Evolutionary conservation across 2,888 invertebrate species (phyloP).

Genomic region (Ryuthela nishihirai): DNA sequence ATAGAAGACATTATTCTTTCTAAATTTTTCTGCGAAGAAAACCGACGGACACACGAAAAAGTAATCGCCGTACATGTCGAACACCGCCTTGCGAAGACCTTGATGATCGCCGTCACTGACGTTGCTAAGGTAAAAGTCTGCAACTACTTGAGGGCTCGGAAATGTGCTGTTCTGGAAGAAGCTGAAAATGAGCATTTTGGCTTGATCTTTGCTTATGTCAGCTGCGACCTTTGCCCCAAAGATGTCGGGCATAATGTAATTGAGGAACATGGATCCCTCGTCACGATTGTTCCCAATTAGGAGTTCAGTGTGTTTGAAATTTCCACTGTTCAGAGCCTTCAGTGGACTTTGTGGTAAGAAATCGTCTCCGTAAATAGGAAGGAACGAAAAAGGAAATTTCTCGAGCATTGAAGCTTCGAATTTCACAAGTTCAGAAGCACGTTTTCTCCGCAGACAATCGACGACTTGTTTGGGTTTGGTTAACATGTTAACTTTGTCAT

Average conservation of each 20-base stretch:
- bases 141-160: not conserved
- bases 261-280: slow-evolving; percentile 27
- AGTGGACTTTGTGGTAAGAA: slow-evolving; percentile 25
- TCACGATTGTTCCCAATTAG: slow-evolving; percentile 21
- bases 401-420: slow-evolving; percentile 39
- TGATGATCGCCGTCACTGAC: not conserved
- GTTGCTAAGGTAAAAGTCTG: slow-evolving; percentile 10
- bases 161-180: slow-evolving; percentile 2
- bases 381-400: slow-evolving; percentile 42
- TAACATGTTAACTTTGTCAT: not conserved
- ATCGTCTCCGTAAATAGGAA: slow-evolving; percentile 16
- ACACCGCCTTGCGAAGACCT: not conserved
- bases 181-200: not conserved
- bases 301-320: slow-evolving; percentile 13
- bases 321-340: slow-evolving; percentile 6
- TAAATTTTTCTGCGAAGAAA: slow-evolving; percentile 15
- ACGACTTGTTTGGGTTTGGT: slow-evolving; percentile 7
- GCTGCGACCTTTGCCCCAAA: not conserved
- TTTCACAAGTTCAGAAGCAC: slow-evolving; percentile 21
- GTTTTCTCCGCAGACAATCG: slow-evolving; percentile 33
- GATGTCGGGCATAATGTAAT: slow-evolving; percentile 9
- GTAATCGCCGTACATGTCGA: slow-evolving; percentile 16
- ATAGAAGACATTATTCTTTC: not conserved
- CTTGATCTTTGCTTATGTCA: too few relatives aligned
- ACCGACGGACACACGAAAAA: slow-evolving; percentile 13